Base-by-base conservation (phyloP, 2,888 invertebrate species). In the Danaus chrysippus region DNA sequence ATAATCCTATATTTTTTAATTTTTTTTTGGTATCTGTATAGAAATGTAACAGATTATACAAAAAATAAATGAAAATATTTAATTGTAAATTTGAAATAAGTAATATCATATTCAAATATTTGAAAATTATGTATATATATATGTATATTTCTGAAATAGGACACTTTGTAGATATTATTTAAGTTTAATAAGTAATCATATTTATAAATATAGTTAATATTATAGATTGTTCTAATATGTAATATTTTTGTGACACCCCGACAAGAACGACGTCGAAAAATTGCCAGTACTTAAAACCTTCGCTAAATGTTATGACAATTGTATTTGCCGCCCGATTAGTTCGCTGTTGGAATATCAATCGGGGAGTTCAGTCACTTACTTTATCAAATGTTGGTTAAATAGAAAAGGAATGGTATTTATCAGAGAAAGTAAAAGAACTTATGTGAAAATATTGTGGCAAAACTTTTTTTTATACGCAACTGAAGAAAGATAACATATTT, bases 261-360 rank as follows among this genome's bases (percentile, higher is more conserved):
- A 49, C 17, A 17, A 17, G 49, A 49, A 17, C 76, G 76, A 10
- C 58, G 42, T 52, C 42, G 53, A 43, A 44, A 19, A 23, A 10
- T 10, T 54, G 42, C 52, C 43, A 41, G 11, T 1, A 13, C 11
- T 58, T 13, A 17, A 23, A 42, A 12, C 17, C n/a, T 54, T 13
- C 76, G 78, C 81, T 84, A 82, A 84, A 84, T 83, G 78, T 54
- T 83, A 79, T 82, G 85, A 86, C 85, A 88, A 87, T 86, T 85
- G 84, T 86, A 86, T 86, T 87, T 87, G 84, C 83, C 82, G 77
- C 76, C 78, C 82, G 83, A 86, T 85, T 79, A 83, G 75, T 70
- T 73, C 82, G 79, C 77, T 71, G 66, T 69, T 73, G 79, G 84
- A 85, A 87, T 88, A 79, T 76, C 81, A 85, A 87, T 82, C 71